Evolutionary conservation across 2,113 vertebrate genomes (phyloP).

Genomic region (zebrafish (Danio rerio)): GRCz12tu NC_133176.1:24242501-24243000

Average conservation of each 20-base stretch:
- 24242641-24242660: conserved; percentile 90
- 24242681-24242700: conserved; percentile 73
- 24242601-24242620: conserved; percentile 88
- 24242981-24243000: too few relatives aligned
- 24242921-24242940: too few relatives aligned
- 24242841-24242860: conserved; percentile 83
- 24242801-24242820: too few relatives aligned
- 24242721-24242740: background rate
- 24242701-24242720: background rate
- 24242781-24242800: too few relatives aligned
- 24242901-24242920: too few relatives aligned
- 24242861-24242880: conserved; percentile 80
- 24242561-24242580: background rate
- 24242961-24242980: too few relatives aligned
- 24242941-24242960: too few relatives aligned
- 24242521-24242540: too few relatives aligned
- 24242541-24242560: background rate
- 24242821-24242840: conserved; percentile 72
- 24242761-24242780: too few relatives aligned
- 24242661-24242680: conserved; percentile 91
- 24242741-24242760: background rate
- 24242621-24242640: conserved; percentile 87
- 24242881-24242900: conserved; percentile 87
- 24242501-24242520: background rate
- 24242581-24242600: background rate